Percentiles rank a stretch among this genome's conserved stretches.
Evolutionary conservation across 2,888 invertebrate genomes (phyloP).

Genomic region (Campopleginae sp.): DNA sequence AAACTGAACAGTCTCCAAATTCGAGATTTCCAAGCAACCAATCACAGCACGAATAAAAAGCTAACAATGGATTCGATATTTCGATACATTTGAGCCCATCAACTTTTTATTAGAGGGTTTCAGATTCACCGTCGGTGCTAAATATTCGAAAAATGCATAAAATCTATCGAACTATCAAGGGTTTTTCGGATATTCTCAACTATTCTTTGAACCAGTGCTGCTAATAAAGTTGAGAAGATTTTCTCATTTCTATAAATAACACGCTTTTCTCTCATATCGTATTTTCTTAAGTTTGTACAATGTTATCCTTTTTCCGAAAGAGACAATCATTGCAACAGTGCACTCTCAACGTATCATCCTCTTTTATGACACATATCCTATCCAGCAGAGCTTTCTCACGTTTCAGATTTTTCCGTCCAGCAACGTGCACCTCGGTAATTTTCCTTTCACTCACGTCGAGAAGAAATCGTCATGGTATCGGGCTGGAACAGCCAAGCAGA

Average conservation of each 20-base stretch:
- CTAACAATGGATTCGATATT: too few relatives aligned
- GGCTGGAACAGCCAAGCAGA: not conserved
- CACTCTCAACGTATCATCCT: conserved; percentile 2
- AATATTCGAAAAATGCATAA: too few relatives aligned
- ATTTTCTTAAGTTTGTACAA: not conserved
- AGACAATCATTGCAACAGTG: not conserved
- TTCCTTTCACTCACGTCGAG: conserved; percentile 25
- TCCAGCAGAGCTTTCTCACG: conserved; percentile 24
- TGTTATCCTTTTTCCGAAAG: not conserved
- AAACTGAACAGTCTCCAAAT: too few relatives aligned
- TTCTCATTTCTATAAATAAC: not conserved
- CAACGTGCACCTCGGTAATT: conserved; percentile 18
- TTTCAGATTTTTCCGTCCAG: conserved; percentile 13
- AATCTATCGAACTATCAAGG: too few relatives aligned
- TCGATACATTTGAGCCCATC: too few relatives aligned
- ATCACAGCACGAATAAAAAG: too few relatives aligned
- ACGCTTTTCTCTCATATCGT: not conserved
- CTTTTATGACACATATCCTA: conserved; percentile 21
- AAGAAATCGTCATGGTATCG: conserved; percentile 16
- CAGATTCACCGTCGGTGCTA: too few relatives aligned
- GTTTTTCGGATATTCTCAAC: not conserved
- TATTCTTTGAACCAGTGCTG: not conserved
- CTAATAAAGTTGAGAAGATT: not conserved
- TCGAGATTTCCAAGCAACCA: too few relatives aligned
- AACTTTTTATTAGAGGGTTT: too few relatives aligned